Evolutionary conservation across 2,797 vertebrate genomes (phyloP).

Genomic region (Ctenopoma multispine): DNA sequence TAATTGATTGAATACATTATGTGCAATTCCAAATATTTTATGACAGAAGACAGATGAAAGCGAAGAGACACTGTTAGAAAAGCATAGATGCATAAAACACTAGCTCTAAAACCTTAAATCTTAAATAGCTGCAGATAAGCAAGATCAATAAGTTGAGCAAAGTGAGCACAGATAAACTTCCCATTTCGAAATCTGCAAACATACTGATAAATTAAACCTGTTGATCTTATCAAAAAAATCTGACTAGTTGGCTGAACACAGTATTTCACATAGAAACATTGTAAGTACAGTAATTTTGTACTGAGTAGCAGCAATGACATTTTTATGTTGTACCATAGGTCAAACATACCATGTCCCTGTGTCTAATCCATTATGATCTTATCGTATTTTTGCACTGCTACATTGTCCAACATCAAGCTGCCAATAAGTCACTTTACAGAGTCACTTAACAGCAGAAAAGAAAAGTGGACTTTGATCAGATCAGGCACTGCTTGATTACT

Average conservation of each 20-base stretch:
- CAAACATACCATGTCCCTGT: conserved; percentile 4
- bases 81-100: neutral
- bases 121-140: too few relatives aligned
- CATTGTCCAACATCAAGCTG: conserved; percentile 15
- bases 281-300: too few relatives aligned
- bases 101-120: neutral
- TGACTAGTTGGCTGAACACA: too few relatives aligned
- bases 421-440: conserved; percentile 4
- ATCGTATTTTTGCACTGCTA: neutral
- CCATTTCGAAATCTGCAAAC: neutral
- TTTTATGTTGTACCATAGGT: neutral
- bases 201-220: too few relatives aligned
- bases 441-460: conserved; percentile 7
- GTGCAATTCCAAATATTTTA: neutral
- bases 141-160: too few relatives aligned
- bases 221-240: too few relatives aligned
- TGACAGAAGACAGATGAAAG: neutral
- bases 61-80: neutral
- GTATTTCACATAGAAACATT: too few relatives aligned
- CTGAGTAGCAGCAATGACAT: too few relatives aligned
- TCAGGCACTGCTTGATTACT: conserved; percentile 19
- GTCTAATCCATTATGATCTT: conserved; percentile 15
- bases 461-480: conserved; percentile 34
- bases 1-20: neutral
- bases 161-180: neutral